Evolutionary conservation across 1,140 invertebrate species (phyloP).

Genomic region (Dinothrombium tinctorium): DNA sequence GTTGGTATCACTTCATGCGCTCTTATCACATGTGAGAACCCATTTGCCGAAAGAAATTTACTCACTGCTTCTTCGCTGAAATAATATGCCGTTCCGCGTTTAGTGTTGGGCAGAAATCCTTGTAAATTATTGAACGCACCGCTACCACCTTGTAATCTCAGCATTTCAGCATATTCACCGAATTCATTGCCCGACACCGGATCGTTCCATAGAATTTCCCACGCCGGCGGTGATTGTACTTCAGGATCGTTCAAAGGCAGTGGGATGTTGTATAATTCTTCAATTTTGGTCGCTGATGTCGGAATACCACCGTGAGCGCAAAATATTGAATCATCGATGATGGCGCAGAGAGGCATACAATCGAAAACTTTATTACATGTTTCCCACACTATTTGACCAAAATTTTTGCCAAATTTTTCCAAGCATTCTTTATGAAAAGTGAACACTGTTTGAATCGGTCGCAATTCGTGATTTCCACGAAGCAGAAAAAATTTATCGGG

Average conservation of each 20-base stretch:
- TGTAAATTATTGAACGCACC: constrained; percentile 16
- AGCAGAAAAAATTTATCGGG: constrained; percentile 32
- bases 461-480: constrained; percentile 37
- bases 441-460: constrained; percentile 38
- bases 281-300: constrained; percentile 27
- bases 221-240: constrained; percentile 35
- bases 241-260: constrained; percentile 33
- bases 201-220: constrained; percentile 54
- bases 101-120: constrained; percentile 39
- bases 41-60: constrained; percentile 34
- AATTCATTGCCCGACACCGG: constrained; percentile 23
- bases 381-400: constrained; percentile 35
- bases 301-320: constrained; percentile 48
- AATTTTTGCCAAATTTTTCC: constrained; percentile 34
- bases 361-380: constrained; percentile 41
- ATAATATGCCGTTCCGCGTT: constrained; percentile 42
- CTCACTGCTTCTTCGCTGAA: constrained; percentile 40
- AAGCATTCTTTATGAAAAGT: constrained; percentile 36
- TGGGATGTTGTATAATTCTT: constrained; percentile 32
- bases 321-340: constrained; percentile 41
- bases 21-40: constrained; percentile 37
- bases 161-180: constrained; percentile 7
- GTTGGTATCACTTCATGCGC: constrained; percentile 38
- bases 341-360: constrained; percentile 37
- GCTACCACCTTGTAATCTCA: constrained; percentile 2